phyloP scores from a whole-genome alignment of 1,140 invertebrate genomes.

The Drosophila aff. region DNA sequence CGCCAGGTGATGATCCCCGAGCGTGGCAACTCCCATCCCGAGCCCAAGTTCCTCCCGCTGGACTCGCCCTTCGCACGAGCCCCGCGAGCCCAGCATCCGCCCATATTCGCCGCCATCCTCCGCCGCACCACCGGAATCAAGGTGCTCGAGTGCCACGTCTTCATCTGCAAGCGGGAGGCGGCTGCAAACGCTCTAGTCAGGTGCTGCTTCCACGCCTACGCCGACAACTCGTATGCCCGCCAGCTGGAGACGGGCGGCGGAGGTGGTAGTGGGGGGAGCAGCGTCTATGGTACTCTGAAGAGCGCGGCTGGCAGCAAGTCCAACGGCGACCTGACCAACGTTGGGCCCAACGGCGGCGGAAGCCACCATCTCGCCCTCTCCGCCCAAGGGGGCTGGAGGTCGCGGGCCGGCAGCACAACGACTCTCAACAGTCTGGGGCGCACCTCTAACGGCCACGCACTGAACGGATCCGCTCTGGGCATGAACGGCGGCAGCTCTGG shows the following conservation, averaged over 20 bases:
- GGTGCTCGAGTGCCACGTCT: slow-evolving; percentile 99
- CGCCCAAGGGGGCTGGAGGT: slow-evolving; percentile 86
- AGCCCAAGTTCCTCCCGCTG: slow-evolving; percentile 96
- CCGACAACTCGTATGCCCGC: slow-evolving; percentile 96
- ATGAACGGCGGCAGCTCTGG: slow-evolving; percentile 73
- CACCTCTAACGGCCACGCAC: slow-evolving; percentile 70
- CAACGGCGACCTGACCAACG: slow-evolving; percentile 72
- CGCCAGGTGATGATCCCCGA: slow-evolving; percentile 90
- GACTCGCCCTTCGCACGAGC: slow-evolving; percentile 97
- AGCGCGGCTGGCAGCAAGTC: slow-evolving; percentile 85
- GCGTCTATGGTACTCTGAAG: slow-evolving; percentile 84
- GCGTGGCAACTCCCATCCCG: slow-evolving; percentile 85
- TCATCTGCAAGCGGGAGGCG: slow-evolving; percentile 98
- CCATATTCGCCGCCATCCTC: slow-evolving; percentile 98
- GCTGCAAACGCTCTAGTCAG: slow-evolving; percentile 96
- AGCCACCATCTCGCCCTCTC: slow-evolving; percentile 63
- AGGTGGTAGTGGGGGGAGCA: slow-evolving; percentile 62
- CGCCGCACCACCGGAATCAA: slow-evolving; percentile 98
- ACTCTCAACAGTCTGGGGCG: slow-evolving; percentile 87
- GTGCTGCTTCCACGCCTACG: slow-evolving; percentile 98
- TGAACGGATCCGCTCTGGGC: slow-evolving; percentile 66
- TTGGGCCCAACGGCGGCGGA: slow-evolving; percentile 58
- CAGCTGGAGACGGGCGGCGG: slow-evolving; percentile 88
- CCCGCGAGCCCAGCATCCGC: slow-evolving; percentile 95
- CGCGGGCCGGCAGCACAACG: slow-evolving; percentile 86